Conservation (phyloP, 1,140 invertebrate species). For the Notospermus geniculatus region DNA sequence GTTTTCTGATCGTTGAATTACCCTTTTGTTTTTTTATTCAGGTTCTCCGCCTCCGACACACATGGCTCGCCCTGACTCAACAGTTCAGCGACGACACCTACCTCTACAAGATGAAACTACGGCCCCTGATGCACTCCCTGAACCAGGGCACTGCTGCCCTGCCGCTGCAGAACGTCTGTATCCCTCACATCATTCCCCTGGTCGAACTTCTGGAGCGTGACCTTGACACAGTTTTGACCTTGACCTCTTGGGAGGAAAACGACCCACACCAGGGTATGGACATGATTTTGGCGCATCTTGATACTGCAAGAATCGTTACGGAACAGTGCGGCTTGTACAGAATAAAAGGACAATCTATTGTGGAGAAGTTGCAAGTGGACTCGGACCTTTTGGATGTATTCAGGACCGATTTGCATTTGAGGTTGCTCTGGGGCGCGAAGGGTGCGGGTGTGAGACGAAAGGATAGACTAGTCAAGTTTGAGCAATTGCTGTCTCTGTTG, state of each 20-base stretch:
- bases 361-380: conserved; percentile 64
- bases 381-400: conserved; percentile 70
- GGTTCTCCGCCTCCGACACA: conserved; percentile 53
- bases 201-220: conserved; percentile 44
- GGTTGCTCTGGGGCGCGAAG: conserved; percentile 80
- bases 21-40: conserved; percentile 26
- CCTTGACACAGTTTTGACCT: conserved; percentile 20
- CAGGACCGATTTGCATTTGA: conserved; percentile 80
- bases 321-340: conserved; percentile 53
- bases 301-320: conserved; percentile 51
- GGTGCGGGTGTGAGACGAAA: conserved; percentile 65
- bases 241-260: conserved; percentile 67
- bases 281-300: conserved; percentile 54
- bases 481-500: conserved; percentile 73
- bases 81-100: conserved; percentile 85
- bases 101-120: conserved; percentile 85
- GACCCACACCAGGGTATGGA: conserved; percentile 62
- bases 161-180: conserved; percentile 70
- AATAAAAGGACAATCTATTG: conserved; percentile 72
- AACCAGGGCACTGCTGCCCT: conserved; percentile 81
- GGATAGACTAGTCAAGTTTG: conserved; percentile 73
- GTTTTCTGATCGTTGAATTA: no score
- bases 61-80: conserved; percentile 82
- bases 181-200: conserved; percentile 62
- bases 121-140: conserved; percentile 79